Evolutionary conservation across 2,797 vertebrate species (phyloP), one percentile per base, ranked within the genome.

Genomic region (Acanthurus lineatus): DNA sequence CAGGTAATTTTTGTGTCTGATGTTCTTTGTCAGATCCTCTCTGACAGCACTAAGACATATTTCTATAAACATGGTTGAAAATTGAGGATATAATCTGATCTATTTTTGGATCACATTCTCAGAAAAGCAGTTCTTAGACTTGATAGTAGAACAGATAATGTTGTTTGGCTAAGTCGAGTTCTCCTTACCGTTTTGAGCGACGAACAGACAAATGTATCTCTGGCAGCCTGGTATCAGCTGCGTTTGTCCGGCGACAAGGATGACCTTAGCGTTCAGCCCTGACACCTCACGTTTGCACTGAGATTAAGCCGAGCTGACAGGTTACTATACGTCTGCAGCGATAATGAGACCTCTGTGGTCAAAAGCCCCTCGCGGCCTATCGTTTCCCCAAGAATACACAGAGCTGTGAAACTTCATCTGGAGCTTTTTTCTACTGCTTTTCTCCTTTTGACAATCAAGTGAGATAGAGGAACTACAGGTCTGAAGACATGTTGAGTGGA

Each of bases 341-440:
- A 74, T 85, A 88, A 88, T 69, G 62, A 90, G 82, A 52, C 44
- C 53, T 69, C 22, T 52, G 44, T 2, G 48, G 70, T 79, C 77
- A 60, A 77, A 64, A 73, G 20, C 79, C 61, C 62, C 52, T 45
- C 28, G n/a, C 25, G 58, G 65, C 20, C 32, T 35, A 16, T 49
- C 22, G 16, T 47, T 56, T 73, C 64, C 58, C 20, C 17, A 20
- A 8, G 67, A 54, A 47, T 3, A n/a, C n/a, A 12, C 42, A 42
- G 59, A 84, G 68, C 66, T 73, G 51, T 42, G 69, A 73, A 51
- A 47, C 42, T 42, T 86, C 59, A 75, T 64, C 58, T 62, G 22
- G 25, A 61, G 54, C 58, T 56, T 47, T 35, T 54, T 40, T 57
- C 47, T 49, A 17, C 25, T 48, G 3, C 35, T 63, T 56, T 61